phyloP scores from a whole-genome alignment of 2,888 invertebrate genomes.

The Phyllotreta cruciferae region DNA sequence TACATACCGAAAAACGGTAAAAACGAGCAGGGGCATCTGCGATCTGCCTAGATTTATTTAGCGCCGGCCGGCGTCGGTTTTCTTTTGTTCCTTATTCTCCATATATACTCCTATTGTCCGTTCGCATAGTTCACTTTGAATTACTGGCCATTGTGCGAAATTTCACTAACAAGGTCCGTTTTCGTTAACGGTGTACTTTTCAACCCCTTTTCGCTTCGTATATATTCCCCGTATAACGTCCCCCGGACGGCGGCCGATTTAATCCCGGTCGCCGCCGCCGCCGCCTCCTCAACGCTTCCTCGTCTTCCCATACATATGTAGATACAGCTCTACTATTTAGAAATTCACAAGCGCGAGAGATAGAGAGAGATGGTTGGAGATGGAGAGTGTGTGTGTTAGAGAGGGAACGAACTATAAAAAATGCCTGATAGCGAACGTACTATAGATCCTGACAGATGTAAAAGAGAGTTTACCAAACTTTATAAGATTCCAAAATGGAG shows the following conservation, averaged over 20 bases:
- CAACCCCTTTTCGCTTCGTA: slow-evolving; percentile 57
- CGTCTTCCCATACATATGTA: too few species aligned
- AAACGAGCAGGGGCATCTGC: slow-evolving; percentile 18
- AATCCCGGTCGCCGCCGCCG: slow-evolving; percentile 44
- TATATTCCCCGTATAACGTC: slow-evolving; percentile 55
- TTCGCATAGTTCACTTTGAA: slow-evolving; percentile 49
- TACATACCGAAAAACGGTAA: slow-evolving; percentile 17
- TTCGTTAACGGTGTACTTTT: slow-evolving; percentile 54
- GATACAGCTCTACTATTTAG: too few species aligned
- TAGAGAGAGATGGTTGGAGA: too few species aligned
- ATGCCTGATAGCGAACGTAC: too few species aligned
- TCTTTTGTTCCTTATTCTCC: slow-evolving; percentile 43
- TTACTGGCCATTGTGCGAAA: slow-evolving; percentile 49
- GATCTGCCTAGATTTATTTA: slow-evolving; percentile 25
- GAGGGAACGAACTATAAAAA: too few species aligned
- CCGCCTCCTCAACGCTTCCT: too few species aligned
- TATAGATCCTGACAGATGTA: too few species aligned
- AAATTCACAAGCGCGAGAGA: too few species aligned
- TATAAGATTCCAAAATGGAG: too few species aligned
- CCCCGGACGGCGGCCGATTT: slow-evolving; percentile 59
- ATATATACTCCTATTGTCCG: slow-evolving; percentile 44
- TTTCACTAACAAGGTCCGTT: slow-evolving; percentile 54
- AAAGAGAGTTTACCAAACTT: too few species aligned
- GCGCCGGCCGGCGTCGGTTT: slow-evolving; percentile 24
- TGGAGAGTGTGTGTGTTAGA: too few species aligned